These are phyloP conservation scores for Erebia ligea DNA, from an alignment of 2,888 invertebrate genomes.

Conservation along the genomic window DNA sequence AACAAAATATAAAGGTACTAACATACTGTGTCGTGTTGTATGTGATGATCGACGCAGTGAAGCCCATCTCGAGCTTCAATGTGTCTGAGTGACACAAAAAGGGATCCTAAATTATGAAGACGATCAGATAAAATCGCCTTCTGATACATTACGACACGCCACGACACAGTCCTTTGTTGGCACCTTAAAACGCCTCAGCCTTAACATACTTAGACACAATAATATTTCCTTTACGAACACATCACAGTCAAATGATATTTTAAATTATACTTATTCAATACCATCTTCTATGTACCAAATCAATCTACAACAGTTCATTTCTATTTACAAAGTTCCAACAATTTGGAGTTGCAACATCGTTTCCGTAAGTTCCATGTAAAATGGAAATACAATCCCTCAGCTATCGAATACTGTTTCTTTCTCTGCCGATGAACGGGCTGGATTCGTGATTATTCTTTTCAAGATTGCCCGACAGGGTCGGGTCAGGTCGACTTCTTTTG, in stretches of 20 bases:
- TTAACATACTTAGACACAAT: slow-evolving; percentile 68
- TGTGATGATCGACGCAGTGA: neutral
- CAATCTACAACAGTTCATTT: slow-evolving; percentile 40
- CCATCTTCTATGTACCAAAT: slow-evolving; percentile 28
- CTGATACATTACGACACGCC: neutral
- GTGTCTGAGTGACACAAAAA: neutral
- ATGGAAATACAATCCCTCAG: slow-evolving; percentile 46
- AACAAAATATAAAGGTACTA: slow-evolving; percentile 58
- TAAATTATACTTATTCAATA: slow-evolving; percentile 48
- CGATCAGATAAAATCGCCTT: neutral
- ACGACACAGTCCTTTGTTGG: neutral
- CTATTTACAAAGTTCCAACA: slow-evolving; percentile 47
- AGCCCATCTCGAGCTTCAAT: neutral
- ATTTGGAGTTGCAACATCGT: slow-evolving; percentile 33
- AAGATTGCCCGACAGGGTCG: slow-evolving; percentile 90
- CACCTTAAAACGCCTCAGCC: slow-evolving; percentile 48
- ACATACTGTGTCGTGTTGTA: neutral
- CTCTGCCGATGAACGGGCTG: slow-evolving; percentile 84
- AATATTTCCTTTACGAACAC: slow-evolving; percentile 78
- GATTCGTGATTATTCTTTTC: slow-evolving; percentile 88
- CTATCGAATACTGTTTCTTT: slow-evolving; percentile 77
- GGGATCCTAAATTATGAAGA: neutral
- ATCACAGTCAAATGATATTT: slow-evolving; percentile 78
- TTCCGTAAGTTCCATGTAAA: slow-evolving; percentile 40
- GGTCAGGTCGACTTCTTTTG: slow-evolving; percentile 92